Percentiles rank a stretch among this genome's conserved stretches.
These are phyloP conservation scores for Caretta caretta DNA, from an alignment of 2,113 vertebrate genomes.

Conservation along the genomic window DNA sequence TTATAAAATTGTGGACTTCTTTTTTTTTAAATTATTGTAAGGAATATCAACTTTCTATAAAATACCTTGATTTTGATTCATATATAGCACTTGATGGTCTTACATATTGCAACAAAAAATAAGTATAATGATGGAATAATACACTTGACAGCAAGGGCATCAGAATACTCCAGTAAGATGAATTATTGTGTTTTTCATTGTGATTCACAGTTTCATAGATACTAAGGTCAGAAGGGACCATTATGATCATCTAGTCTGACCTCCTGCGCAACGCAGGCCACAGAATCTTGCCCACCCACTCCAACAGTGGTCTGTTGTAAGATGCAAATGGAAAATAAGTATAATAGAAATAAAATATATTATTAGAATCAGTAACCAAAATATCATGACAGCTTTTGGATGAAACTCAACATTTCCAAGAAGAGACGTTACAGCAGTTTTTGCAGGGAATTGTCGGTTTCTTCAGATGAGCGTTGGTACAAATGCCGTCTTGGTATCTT, in stretches of 20 bases:
- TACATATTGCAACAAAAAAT: neutral
- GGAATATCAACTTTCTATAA: neutral
- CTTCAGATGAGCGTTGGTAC: neutral
- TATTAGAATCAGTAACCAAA: constrained; percentile 28
- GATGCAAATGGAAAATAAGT: constrained; percentile 27
- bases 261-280: no score
- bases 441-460: neutral
- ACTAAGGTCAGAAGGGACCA: no score
- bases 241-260: no score
- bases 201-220: neutral
- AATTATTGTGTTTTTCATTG: neutral
- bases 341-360: constrained; percentile 15
- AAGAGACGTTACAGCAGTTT: neutral
- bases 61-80: neutral
- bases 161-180: constrained; percentile 35
- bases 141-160: neutral
- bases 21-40: neutral
- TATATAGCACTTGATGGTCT: neutral
- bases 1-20: no score
- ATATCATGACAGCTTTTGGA: neutral
- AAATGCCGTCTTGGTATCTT: constrained; percentile 4
- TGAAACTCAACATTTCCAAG: neutral
- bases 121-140: neutral
- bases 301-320: neutral
- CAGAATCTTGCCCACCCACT: no score